Evolutionary conservation across 1,140 invertebrate genomes (phyloP), one percentile per base, ranked within the genome.

Genomic region (Neoseiulus cucumeris): DNA sequence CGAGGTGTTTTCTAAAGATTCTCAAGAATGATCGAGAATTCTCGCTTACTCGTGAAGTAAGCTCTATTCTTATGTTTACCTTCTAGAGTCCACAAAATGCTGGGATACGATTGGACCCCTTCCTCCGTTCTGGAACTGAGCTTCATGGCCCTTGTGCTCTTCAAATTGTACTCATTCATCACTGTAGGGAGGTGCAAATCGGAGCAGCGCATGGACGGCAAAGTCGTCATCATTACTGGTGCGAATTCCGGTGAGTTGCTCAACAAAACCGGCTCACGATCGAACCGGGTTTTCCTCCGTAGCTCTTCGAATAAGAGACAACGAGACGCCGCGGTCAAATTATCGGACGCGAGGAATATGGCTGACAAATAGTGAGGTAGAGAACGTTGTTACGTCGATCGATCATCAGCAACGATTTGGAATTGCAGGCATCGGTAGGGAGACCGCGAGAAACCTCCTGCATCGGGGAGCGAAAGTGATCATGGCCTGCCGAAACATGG

Each of bases 141-240:
- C 9, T 39, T 39, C 4, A 9, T 39, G 4, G 4, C 33, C 4
- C 9, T 9, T 9, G 4, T 39, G 33, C 33, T 9, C 33, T 39
- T 39, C 4, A 39, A 39, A 39, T 39, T 39, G 9, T 39, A 39
- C 9, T n/a, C n/a, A n/a, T 6, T 39, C 33, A 39, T 39, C 4
- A 39, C 33, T 4, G 33, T 4, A 39, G 33, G 4, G 33, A 39
- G 9, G 9, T 39, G 33, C 33, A 47, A 20, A 22, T 47, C 45
- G 45, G 14, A 14, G 28, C 4, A 28, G 45, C 18, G 45, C 4
- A 20, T 90, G 84, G 79, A 86, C 67, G 88, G 87, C n/a, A 91
- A 92, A 78, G 89, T 86, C 0, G 87, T 91, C 0, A 82, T 94
- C 30, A 82, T 94, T 7, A 94, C 91, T 29, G 91, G 91, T 4